Conservation (phyloP, 2,113 vertebrate species). For the Glaucomys volans region DNA sequence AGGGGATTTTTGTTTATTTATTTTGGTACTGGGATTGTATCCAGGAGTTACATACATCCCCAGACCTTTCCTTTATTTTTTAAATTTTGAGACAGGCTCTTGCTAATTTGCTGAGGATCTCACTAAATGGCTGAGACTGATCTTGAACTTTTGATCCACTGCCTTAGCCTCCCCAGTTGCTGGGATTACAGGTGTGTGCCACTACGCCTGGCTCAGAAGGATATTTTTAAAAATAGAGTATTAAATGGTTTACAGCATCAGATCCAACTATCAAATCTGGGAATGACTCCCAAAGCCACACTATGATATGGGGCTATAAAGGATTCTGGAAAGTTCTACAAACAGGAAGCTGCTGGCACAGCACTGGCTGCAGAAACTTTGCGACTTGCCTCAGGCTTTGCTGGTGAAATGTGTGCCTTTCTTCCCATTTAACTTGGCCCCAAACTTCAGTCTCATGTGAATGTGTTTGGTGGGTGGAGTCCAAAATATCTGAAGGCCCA, state of each 20-base stretch:
- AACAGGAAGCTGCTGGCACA: neutral
- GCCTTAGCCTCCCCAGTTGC: too few relatives aligned
- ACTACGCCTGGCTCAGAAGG: too few relatives aligned
- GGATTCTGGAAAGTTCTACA: neutral
- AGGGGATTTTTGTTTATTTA: neutral
- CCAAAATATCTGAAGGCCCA: neutral
- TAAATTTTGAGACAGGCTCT: too few relatives aligned
- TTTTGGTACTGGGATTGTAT: too few relatives aligned
- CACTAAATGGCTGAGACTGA: too few relatives aligned
- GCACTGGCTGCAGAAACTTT: neutral
- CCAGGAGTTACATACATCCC: too few relatives aligned
- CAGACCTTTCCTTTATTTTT: too few relatives aligned
- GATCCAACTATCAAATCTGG: neutral
- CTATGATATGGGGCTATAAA: too few relatives aligned
- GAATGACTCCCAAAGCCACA: neutral
- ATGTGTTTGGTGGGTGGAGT: neutral
- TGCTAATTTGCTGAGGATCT: too few relatives aligned
- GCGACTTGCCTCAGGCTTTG: too few relatives aligned
- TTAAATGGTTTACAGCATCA: neutral
- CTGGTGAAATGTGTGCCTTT: neutral
- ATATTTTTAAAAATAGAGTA: neutral
- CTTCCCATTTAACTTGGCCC: neutral
- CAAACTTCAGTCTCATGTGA: neutral
- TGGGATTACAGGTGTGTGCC: too few relatives aligned
- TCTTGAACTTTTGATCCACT: too few relatives aligned